phyloP scores from a whole-genome alignment of 1,140 invertebrate genomes.

The Neuroterus valhalla region DNA sequence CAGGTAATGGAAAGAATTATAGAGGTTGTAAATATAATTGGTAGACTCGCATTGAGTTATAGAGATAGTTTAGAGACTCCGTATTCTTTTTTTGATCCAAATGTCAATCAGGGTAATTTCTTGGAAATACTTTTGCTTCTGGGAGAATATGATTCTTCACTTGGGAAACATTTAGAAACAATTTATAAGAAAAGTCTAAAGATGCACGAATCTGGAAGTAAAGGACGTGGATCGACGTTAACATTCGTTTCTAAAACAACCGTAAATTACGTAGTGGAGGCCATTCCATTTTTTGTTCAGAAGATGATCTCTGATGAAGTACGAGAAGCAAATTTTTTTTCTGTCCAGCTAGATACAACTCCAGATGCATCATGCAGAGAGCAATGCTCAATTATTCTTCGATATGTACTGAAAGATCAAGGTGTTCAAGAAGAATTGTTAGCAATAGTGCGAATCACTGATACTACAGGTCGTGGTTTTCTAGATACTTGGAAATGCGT shows the following conservation, averaged over 20 bases:
- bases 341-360: conserved; percentile 46
- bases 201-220: background rate
- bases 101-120: conserved; percentile 36
- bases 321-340: conserved; percentile 38
- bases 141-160: conserved; percentile 32
- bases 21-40: conserved; percentile 38
- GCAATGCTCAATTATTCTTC: conserved; percentile 43
- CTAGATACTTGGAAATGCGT: conserved; percentile 32
- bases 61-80: conserved; percentile 34
- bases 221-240: conserved; percentile 30
- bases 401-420: conserved; percentile 38
- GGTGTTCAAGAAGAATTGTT: conserved; percentile 40
- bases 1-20: conserved; percentile 29
- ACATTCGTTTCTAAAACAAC: conserved; percentile 38
- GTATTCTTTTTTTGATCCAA: conserved; percentile 31
- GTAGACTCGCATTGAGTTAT: conserved; percentile 36
- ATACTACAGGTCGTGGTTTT: conserved; percentile 40
- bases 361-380: conserved; percentile 46
- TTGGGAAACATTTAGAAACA: conserved; percentile 25
- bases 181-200: conserved; percentile 31
- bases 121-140: conserved; percentile 35
- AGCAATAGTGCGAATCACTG: conserved; percentile 31
- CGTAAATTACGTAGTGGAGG: conserved; percentile 24
- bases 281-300: conserved; percentile 23
- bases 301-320: conserved; percentile 37